phyloP scores from a whole-genome alignment of 2,797 vertebrate species.

The Melanotaenia parkinsoni region DNA sequence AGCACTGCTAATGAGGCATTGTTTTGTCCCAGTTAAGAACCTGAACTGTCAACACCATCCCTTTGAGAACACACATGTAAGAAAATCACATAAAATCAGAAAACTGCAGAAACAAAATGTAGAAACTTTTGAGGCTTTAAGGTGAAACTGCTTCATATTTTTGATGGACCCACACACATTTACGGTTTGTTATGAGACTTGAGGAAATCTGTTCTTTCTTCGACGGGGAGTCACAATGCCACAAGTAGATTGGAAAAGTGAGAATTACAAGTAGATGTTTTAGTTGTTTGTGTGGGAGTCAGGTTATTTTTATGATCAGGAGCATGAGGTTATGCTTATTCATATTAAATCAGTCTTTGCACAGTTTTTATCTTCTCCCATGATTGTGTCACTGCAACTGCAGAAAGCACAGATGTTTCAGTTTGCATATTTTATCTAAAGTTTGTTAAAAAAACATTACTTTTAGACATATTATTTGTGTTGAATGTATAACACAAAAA shows the following conservation, averaged over 20 bases:
- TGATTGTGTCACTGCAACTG: slow-evolving; percentile 19
- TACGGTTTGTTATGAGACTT: no score
- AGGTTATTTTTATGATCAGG: background rate
- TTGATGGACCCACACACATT: background rate
- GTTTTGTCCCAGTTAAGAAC: no score
- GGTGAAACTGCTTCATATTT: background rate
- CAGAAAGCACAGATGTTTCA: slow-evolving; percentile 21
- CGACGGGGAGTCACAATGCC: background rate
- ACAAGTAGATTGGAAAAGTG: background rate
- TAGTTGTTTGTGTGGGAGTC: background rate
- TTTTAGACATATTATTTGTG: background rate
- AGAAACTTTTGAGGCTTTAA: no score
- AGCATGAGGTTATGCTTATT: background rate
- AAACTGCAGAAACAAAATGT: no score
- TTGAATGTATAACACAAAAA: background rate
- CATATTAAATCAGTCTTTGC: background rate
- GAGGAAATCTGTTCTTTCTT: background rate
- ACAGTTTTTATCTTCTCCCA: background rate
- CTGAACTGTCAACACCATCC: no score
- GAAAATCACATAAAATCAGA: background rate
- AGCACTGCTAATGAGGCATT: no score
- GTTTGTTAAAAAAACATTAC: background rate
- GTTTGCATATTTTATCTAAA: slow-evolving; percentile 25
- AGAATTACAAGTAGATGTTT: slow-evolving; percentile 12
- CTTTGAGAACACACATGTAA: background rate